Base-by-base conservation (phyloP, 2,888 invertebrate genomes). In the Oligia fasciuncula region DNA sequence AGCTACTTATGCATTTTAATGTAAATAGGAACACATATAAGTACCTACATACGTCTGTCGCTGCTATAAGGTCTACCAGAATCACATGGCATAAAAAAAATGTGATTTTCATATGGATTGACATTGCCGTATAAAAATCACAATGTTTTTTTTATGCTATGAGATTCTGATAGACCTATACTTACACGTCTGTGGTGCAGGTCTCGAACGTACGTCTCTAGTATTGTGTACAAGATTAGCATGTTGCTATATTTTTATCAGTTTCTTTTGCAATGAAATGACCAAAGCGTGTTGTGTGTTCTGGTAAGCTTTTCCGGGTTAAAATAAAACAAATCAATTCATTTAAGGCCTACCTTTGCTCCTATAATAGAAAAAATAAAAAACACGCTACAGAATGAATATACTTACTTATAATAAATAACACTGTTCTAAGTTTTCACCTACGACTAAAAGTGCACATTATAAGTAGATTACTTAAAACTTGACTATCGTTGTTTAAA, bases 381-480 rank as follows among this genome's bases (percentile, higher is more conserved):
- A 46, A 29, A 46, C 19, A n/a, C 11, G 13, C 14, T 60, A 69
- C 29, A 43, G 17, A 35, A 4, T 40, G 4, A 17, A 63, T 23
- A 63, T 35, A 69, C 79, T 54, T 14, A 80, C 87, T 72, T 77
- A 84, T 54, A 57, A 46, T 67, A 77, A 60, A 46, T 67, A 77
- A 60, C 49, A 76, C 71, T 72, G 71, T 60, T 72, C 17, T 73
- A 84, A 71, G 73, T 73, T 84, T 74, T 84, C 73, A 70, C 84
- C 87, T 84, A 85, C 43, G 23, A 68, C 84, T 85, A 85, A 76
- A 79, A 71, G 60, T 74, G 70, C 67, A 76, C 80, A 86, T 85
- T 79, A 67, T 85, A 79, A 74, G 35, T 60, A 76, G 63, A 76
- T 63, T 54, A 62, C 69, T 83, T 75, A 79, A 71, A 73, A 71